Base-by-base conservation (phyloP, 2,888 invertebrate genomes). In the Busseola fusca region DNA sequence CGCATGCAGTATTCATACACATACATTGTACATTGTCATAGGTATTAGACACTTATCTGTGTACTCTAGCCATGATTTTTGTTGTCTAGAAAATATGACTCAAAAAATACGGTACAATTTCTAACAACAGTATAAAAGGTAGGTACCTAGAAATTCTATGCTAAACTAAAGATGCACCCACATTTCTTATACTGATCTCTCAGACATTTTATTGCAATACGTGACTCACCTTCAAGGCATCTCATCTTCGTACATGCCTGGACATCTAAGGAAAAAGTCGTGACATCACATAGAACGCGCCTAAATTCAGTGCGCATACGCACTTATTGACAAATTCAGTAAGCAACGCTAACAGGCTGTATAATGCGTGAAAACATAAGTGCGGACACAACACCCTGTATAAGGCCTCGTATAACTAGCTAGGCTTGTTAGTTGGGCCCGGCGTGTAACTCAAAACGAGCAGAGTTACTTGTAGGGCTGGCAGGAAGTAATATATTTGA, bases 401-500 rank as follows among this genome's bases (percentile, higher is more conserved):
- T 81, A 87, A 81, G 87, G 87, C 66, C 54, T 59, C 70, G 83
- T 85, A 83, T 85, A 87, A 86, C 85, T 84, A 83, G 82, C 75
- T 69, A 77, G 77, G 84, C 90, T 91, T 90, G 90, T 91, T 91
- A 91, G 88, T 67, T 78, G 76, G 68, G 72, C 72, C 72, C 63
- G 75, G 80, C 67, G 86, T 85, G 90, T 90, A 90, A 91, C 86
- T 91, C 90, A 91, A 91, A 90, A 81, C 74, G 74, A 45, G 54
- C 52, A 59, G 67, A 64, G 76, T 75, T 80, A 64, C 27, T 14
- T 18, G n/a, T 48, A 83, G 84, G 82, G 82, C 14, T 81, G 81
- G 9, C 6, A 27, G 21, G 27, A 14, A n/a, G 27, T 18, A 30
- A 25, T 50, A 42, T 34, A 21, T 42, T 62, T 27, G 25, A 12